Evolutionary conservation across 2,888 invertebrate species (phyloP).

Genomic region (Hoplodrina blanda): DNA sequence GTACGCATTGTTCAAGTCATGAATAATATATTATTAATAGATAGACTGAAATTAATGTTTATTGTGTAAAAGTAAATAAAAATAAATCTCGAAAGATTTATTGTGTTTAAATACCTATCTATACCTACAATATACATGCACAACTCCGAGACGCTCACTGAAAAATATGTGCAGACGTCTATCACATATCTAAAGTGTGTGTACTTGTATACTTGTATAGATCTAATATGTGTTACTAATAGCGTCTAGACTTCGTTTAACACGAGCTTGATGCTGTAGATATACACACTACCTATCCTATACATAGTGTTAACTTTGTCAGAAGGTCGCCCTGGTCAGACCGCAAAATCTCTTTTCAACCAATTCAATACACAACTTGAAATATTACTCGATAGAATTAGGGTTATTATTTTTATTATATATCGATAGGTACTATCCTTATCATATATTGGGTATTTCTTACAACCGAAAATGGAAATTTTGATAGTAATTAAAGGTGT

Average conservation of each 20-base stretch:
- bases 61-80: background rate
- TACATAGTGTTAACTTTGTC: constrained; percentile 60
- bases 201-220: constrained; percentile 50
- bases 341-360: constrained; percentile 48
- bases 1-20: background rate
- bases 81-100: constrained; percentile 4
- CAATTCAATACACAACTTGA: constrained; percentile 33
- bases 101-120: constrained; percentile 3
- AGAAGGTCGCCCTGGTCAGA: constrained; percentile 62
- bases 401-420: constrained; percentile 23
- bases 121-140: no score
- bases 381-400: constrained; percentile 21
- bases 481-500: background rate
- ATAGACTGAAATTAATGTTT: constrained; percentile 22
- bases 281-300: constrained; percentile 50
- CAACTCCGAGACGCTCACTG: constrained; percentile 27
- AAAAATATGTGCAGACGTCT: constrained; percentile 61
- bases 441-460: constrained; percentile 1
- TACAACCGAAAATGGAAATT: background rate
- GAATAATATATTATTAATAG: constrained; percentile 21
- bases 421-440: constrained; percentile 4
- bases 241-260: constrained; percentile 76
- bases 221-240: constrained; percentile 71
- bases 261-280: constrained; percentile 64
- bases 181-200: constrained; percentile 62